These are phyloP conservation scores for Chrysolina oricalcia DNA, from an alignment of 2,888 invertebrate genomes.

Conservation along the genomic window DNA sequence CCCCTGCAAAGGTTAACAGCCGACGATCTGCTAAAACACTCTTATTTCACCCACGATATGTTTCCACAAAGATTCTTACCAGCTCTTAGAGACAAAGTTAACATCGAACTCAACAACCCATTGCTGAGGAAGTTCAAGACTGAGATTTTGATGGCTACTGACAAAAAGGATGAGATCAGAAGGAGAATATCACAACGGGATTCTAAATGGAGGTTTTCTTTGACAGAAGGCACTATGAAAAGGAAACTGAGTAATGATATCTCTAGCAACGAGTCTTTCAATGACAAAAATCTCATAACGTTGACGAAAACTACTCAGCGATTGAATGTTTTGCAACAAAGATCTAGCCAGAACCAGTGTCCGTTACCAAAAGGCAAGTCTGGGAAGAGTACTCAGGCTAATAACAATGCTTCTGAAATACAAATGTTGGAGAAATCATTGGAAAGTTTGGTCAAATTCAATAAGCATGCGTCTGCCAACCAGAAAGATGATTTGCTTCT, in stretches of 20 bases:
- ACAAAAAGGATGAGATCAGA: conserved; percentile 63
- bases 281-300: conserved; percentile 58
- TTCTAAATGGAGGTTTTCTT: conserved; percentile 66
- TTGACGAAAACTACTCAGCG: conserved; percentile 57
- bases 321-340: conserved; percentile 54
- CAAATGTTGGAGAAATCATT: conserved; percentile 65
- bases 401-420: conserved; percentile 56
- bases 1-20: conserved; percentile 79
- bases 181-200: conserved; percentile 37
- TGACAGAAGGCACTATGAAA: conserved; percentile 65
- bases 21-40: conserved; percentile 75
- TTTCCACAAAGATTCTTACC: conserved; percentile 81
- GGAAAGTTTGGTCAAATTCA: conserved; percentile 61
- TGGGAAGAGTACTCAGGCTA: conserved; percentile 10
- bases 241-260: conserved; percentile 65
- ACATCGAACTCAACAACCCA: conserved; percentile 77
- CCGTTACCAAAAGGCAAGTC: conserved; percentile 29
- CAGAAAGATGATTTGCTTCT: conserved; percentile 45
- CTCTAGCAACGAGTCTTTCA: conserved; percentile 48
- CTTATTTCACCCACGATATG: conserved; percentile 61
- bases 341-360: not conserved
- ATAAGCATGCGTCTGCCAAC: conserved; percentile 51
- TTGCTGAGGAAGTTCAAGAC: conserved; percentile 70
- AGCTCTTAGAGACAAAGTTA: conserved; percentile 78
- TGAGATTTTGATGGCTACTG: conserved; percentile 68